Conservation (phyloP, 2,888 invertebrate genomes). For the Rotaria sp. region DNA sequence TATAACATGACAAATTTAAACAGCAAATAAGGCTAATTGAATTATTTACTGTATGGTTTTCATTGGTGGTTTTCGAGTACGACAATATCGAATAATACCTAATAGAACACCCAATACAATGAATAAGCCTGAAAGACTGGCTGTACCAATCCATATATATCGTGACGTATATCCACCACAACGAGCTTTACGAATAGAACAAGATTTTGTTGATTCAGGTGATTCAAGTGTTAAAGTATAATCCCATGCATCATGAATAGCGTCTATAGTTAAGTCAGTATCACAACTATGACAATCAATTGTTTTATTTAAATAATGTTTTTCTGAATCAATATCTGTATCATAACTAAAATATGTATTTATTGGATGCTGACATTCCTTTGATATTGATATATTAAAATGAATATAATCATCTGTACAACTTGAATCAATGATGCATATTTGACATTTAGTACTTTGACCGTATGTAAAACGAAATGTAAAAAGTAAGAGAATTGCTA, state of each 20-base stretch:
- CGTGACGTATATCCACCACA: not conserved
- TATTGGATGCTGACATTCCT: not conserved
- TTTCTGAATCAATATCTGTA: not conserved
- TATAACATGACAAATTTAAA: not conserved
- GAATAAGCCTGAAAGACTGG: not conserved
- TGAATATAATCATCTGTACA: not conserved
- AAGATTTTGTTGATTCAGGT: not conserved
- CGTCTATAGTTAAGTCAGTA: not conserved
- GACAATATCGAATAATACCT: not conserved
- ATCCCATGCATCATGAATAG: not conserved
- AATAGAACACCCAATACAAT: not conserved
- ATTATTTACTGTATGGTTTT: not conserved
- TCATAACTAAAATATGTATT: not conserved
- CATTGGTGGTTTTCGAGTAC: not conserved
- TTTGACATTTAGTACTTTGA: not conserved
- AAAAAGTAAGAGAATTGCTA: not conserved
- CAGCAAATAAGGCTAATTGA: not conserved
- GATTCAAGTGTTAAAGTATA: not conserved
- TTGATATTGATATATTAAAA: not conserved
- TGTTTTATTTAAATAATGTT: not conserved
- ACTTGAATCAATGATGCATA: not conserved
- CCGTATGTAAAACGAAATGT: not conserved
- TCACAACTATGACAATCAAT: not conserved
- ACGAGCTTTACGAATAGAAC: not conserved
- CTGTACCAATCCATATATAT: slow-evolving; percentile 7